phyloP scores from a whole-genome alignment of 2,888 invertebrate genomes.

The Brenthis ino region DNA sequence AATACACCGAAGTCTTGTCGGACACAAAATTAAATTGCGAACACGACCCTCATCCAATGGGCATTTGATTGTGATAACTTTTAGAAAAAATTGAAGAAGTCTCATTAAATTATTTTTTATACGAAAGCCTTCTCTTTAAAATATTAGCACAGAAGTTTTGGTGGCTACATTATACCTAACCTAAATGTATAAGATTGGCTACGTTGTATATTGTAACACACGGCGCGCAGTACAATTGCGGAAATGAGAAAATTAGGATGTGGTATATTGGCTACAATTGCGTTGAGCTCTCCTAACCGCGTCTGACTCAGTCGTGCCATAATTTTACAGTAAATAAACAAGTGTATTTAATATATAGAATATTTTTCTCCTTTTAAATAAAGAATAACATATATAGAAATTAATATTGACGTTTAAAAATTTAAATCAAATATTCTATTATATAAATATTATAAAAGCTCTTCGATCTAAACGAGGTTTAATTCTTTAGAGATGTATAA shows the following conservation, averaged over 20 bases:
- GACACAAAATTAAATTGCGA: conserved; percentile 63
- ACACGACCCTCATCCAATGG: conserved; percentile 47
- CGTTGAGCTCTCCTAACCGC: conserved; percentile 46
- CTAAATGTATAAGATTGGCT: background rate
- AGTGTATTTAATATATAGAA: background rate
- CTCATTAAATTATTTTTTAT: too few species aligned
- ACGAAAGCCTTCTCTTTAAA: too few species aligned
- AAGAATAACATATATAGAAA: too few species aligned
- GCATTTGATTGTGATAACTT: conserved; percentile 8
- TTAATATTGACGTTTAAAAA: too few species aligned
- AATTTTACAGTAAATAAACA: conserved; percentile 20
- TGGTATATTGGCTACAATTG: conserved; percentile 75
- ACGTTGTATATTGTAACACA: conserved; percentile 25
- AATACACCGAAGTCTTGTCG: conserved; percentile 52
- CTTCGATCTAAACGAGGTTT: too few species aligned
- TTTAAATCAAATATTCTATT: too few species aligned
- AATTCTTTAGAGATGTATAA: background rate
- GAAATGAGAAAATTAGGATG: conserved; percentile 79
- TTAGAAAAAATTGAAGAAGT: background rate
- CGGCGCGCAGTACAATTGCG: conserved; percentile 51
- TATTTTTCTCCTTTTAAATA: too few species aligned
- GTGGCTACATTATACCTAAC: too few species aligned
- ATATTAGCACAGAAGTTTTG: too few species aligned
- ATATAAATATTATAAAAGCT: too few species aligned
- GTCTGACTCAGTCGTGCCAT: conserved; percentile 36